Base-by-base conservation (phyloP, 2,888 invertebrate genomes). In the Sphecodes monilicornis region DNA sequence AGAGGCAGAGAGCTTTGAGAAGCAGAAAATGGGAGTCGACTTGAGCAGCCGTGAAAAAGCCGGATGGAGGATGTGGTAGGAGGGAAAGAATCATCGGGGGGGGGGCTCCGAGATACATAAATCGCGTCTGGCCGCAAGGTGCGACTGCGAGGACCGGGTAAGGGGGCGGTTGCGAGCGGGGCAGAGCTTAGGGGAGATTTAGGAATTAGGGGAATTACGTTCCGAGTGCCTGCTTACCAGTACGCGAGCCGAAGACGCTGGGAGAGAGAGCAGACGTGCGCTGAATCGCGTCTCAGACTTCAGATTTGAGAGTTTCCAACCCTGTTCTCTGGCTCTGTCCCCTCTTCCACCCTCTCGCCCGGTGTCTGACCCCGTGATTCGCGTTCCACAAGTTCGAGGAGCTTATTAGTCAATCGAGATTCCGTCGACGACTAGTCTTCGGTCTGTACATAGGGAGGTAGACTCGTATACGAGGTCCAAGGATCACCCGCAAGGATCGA, bases 201-300 rank as follows among this genome's bases (percentile, higher is more conserved):
- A 86, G 88, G 90, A 90, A 90, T 90, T 90, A 90, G 86, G 85
- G 86, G 90, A 90, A 90, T 90, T 90, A 90, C 86, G 90, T 90
- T n/a, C 82, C 82, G 76, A 88, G 90, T 90, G 90, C 75, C 86
- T 90, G 90, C 90, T 86, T 84, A 85, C 89, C 89, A 86, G 85
- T 84, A 86, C 85, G 82, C 86, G 68, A 77, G 36, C 66, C 60
- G 77, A 68, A 66, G 36, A 66, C 66, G 32, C 66, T 36, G 32
- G 22, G 46, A 26, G 66, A 71, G 76, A 10, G 60, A 32, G 80
- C 41, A 29, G 69, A 86, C 76, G 88, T 76, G 81, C 76, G n/a
- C 66, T 26, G 76, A 86, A 85, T 82, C 57, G 50, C 32, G 36
- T 43, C 32, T 39, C n/a, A n/a, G 54, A 5, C 22, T 66, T 10